A percentile compares a stretch with the other conserved stretches of the same genome.
Conservation (phyloP, 1,140 invertebrate species). For the Cardiocondyla obscurior region DNA sequence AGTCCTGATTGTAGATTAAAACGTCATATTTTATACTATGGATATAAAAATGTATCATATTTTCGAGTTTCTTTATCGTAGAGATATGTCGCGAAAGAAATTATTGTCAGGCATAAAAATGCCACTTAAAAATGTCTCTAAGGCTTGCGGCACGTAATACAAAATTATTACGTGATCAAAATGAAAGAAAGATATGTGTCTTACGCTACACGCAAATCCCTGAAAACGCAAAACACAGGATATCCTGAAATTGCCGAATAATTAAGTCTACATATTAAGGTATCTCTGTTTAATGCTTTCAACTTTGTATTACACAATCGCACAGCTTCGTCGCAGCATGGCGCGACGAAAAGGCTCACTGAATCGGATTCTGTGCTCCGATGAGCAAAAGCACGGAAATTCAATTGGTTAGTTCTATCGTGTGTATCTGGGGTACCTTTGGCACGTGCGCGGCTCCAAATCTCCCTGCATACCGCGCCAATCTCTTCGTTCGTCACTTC, state of each 20-base stretch:
- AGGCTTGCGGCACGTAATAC: background rate
- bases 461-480: conserved; percentile 90
- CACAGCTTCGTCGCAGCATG: conserved; percentile 67
- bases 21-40: background rate
- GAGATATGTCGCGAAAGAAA: background rate
- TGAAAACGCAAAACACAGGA: conserved; percentile 77
- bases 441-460: conserved; percentile 86
- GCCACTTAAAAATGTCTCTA: conserved; percentile 15
- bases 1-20: background rate
- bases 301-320: conserved; percentile 75
- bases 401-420: conserved; percentile 79
- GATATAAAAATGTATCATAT: conserved; percentile 54
- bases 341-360: conserved; percentile 61
- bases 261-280: conserved; percentile 78
- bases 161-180: conserved; percentile 11
- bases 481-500: conserved; percentile 97
- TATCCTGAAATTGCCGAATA: conserved; percentile 79
- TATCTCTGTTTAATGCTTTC: conserved; percentile 79
- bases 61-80: conserved; percentile 27
- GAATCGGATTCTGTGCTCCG: conserved; percentile 66
- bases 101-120: conserved; percentile 12
- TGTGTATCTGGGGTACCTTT: conserved; percentile 87
- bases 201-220: conserved; percentile 66
- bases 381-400: conserved; percentile 74
- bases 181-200: conserved; percentile 23